Conservation (phyloP, 2,797 vertebrate genomes). For the Ficedula albicollis region DNA sequence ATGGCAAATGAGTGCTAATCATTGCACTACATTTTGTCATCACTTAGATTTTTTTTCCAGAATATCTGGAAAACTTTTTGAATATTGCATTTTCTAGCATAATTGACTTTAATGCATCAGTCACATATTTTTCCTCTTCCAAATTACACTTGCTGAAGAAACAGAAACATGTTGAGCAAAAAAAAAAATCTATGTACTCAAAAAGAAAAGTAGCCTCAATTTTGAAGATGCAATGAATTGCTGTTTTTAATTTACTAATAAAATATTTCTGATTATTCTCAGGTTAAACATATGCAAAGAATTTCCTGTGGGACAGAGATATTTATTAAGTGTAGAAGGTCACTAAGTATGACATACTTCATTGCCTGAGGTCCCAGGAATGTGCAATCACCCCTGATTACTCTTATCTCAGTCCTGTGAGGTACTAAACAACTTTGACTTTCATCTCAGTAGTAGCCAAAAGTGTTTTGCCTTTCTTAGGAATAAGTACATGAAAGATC, state of each 20-base stretch:
- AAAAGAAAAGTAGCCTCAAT: not conserved
- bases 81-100: not conserved
- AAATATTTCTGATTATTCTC: not conserved
- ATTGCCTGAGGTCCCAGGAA: not conserved
- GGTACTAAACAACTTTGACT: not conserved
- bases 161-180: not conserved
- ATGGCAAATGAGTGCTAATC: not conserved
- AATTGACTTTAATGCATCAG: not conserved
- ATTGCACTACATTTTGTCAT: not conserved
- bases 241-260: not conserved
- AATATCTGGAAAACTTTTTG: not conserved
- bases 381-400: not conserved
- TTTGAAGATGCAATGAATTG: not conserved
- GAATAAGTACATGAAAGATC: not conserved
- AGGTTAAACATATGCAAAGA: not conserved
- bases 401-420: not conserved
- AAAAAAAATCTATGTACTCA: not conserved
- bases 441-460: not conserved
- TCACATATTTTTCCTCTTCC: not conserved
- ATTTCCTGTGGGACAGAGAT: not conserved
- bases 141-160: not conserved
- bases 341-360: not conserved
- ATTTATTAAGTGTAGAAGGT: not conserved
- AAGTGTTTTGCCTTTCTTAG: not conserved
- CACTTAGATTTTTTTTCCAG: not conserved